Evolutionary conservation across 2,888 invertebrate genomes (phyloP), one percentile per base, ranked within the genome.

Genomic region (Protonemura montana): DNA sequence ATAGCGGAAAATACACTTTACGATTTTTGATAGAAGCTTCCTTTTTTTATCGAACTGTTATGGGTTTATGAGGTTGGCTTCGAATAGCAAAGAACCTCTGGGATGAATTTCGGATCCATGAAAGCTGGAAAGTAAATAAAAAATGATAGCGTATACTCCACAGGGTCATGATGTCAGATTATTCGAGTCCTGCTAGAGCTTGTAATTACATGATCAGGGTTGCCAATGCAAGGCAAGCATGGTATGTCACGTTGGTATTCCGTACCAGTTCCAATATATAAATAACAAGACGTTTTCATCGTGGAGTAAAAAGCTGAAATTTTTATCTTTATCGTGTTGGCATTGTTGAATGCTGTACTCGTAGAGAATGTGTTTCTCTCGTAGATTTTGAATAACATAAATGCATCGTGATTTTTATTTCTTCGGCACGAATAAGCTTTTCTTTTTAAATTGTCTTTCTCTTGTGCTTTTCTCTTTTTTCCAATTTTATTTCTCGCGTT

Each of bases 11-110:
- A 78, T 78, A 78, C 78, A 78, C 78, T 78, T 78, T 78, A 5
- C 26, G 26, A 78, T 78, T 78, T 78, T 78, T 78, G 78, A 78
- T 78, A 27, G 78, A 78, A 78, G 78, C 78, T 78, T 35, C 35
- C 5, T 78, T 78, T 78, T 59, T 59, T 59, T 59, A 59, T 28
- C 78, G 16, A 78, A 78, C 78, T 78, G 27, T 78, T 78, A 78
- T 78, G 78, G 78, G 28, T 78, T 78, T 78, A 78, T 59, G 78
- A 28, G 78, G 25, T 3, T 78, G 78, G 78, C 28, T 10, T 28
- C 78, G 78, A 78, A 78, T 78, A 28, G 26, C 78, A 5, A 78
- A 13, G 27, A 78, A 10, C 25, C 78, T 27, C 78, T 6, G 26
- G 78, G 78, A 78, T 78, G 28, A 26, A 28, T 26, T 78, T 78